Evolutionary conservation across 2,888 invertebrate species (phyloP).

Genomic region (Drosophila yooni): DNA sequence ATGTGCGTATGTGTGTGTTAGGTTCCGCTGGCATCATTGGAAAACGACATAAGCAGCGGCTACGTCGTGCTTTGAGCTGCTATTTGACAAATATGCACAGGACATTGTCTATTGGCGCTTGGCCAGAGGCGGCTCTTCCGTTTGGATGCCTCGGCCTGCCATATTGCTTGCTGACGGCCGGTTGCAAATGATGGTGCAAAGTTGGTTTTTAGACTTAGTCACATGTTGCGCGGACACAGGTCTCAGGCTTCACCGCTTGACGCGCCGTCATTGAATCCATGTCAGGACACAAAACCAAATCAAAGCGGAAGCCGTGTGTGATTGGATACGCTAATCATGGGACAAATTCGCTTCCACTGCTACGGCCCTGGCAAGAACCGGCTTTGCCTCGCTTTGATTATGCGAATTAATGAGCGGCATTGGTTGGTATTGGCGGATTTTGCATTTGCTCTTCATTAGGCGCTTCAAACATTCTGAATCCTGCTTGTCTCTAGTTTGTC

Average conservation of each 20-base stretch:
- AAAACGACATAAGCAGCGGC: constrained; percentile 25
- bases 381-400: constrained; percentile 63
- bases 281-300: constrained; percentile 28
- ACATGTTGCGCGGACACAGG: constrained; percentile 17
- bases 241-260: constrained; percentile 36
- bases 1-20: constrained; percentile 5
- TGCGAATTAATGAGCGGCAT: constrained; percentile 72
- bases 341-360: constrained; percentile 61
- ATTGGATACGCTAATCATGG: constrained; percentile 74
- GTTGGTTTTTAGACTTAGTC: constrained; percentile 34
- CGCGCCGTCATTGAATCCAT: constrained; percentile 50
- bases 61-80: constrained; percentile 51
- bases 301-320: constrained; percentile 37
- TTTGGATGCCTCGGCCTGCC: constrained; percentile 51
- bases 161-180: constrained; percentile 39
- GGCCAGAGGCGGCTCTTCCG: constrained; percentile 40
- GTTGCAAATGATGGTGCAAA: constrained; percentile 58
- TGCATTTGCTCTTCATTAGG: constrained; percentile 75
- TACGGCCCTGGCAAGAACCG: constrained; percentile 9
- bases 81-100: constrained; percentile 74
- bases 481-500: constrained; percentile 41
- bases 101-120: constrained; percentile 75
- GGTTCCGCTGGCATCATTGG: neutral
- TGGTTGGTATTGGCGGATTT: constrained; percentile 30
- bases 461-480: constrained; percentile 51